Conservation (phyloP, 2,888 invertebrate genomes). For the Microctonus brassicae region DNA sequence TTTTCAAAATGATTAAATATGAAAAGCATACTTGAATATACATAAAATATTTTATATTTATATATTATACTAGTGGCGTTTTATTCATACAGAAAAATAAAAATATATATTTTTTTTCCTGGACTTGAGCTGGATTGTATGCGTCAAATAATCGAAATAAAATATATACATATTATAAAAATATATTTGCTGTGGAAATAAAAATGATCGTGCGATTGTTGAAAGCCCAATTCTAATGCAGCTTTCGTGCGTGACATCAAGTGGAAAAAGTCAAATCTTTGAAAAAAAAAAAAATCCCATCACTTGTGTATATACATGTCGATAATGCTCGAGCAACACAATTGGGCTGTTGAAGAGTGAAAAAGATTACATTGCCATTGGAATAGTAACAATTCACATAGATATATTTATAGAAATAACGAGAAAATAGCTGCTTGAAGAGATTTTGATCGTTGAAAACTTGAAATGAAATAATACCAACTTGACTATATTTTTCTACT, state of each 20-base stretch:
- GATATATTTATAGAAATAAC: not conserved
- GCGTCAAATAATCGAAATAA: not conserved
- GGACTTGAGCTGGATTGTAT: not conserved
- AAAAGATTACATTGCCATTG: slow-evolving; percentile 3
- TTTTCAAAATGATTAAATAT: not conserved
- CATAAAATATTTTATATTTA: not conserved
- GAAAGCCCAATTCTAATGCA: not conserved
- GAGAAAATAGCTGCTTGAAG: not conserved
- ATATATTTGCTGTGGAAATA: not conserved
- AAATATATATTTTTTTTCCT: no score
- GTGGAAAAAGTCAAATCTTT: not conserved
- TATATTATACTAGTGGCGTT: not conserved
- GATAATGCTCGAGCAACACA: not conserved
- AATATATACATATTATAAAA: not conserved
- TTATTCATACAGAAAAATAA: not conserved
- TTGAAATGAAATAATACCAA: not conserved
- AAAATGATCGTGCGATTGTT: not conserved
- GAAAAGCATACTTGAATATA: not conserved
- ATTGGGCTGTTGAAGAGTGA: not conserved
- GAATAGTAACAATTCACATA: not conserved
- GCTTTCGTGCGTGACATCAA: not conserved
- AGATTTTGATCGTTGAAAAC: not conserved
- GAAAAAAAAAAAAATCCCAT: slow-evolving; percentile 5
- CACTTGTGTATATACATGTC: not conserved
- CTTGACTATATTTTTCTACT: not conserved